Base-by-base conservation (phyloP, 2,888 invertebrate genomes). In the Drosophila conformis region DNA sequence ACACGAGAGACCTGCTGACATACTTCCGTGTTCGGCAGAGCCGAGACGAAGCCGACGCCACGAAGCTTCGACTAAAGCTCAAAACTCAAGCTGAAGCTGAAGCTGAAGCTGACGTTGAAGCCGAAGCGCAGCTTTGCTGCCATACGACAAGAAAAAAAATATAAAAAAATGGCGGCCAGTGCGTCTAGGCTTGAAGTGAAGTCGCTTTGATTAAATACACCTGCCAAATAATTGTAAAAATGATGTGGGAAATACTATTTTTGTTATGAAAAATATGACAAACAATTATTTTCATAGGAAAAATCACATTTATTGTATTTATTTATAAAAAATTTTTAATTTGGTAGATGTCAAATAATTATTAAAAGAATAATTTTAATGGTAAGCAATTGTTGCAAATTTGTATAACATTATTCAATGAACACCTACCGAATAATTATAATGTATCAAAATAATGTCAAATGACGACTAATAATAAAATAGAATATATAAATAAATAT, bases 1-100 rank as follows among this genome's bases (percentile, higher is more conserved):
- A 93, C 85, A 87, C 88, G 85, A 91, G 91, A 93, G 93, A 93
- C 93, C 93, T 93, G 92, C 93, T 93, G 93, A 93, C 93, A 93
- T 90, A 93, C 93, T 93, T 93, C 93, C 93, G 93, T 87, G 90
- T 89, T 91, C 90, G 90, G 87, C 89, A 82, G 78, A 69, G 81
- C 78, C 82, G 73, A 76, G 69, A 69, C 73, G 66, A 73, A 66
- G 69, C 80, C 36, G 75, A 53, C 69, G 75, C 46, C 60, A 64
- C 77, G 71, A 80, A 71, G 77, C 40, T 46, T 31, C 52, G 46
- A 40, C 42, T 58, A 68, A 63, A 75, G 67, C 76, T 57, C 57
- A 40, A 21, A 57, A 21, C 33, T 42, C 42, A 56, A 57, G 21
- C 31, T 29, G 29, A 57, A 75, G 66, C 76, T 25, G 46, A n/a